A percentile compares a stretch with the other conserved stretches of the same genome.
Conservation (phyloP, 2,797 vertebrate genomes). For the Trichosurus vulpecula region DNA sequence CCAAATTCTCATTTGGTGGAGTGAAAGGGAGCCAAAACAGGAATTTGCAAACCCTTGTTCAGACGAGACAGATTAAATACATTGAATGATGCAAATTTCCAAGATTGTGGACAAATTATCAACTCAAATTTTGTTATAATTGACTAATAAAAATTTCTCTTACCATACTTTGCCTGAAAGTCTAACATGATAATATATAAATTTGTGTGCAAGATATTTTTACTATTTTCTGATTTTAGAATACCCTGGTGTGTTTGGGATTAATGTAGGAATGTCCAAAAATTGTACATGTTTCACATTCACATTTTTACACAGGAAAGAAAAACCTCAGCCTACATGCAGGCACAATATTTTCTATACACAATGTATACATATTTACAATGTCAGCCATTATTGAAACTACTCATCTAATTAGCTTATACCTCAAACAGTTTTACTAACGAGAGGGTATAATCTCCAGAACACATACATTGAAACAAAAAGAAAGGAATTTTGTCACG, state of each 20-base stretch:
- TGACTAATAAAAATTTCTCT: neutral
- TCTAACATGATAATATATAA: slow-evolving; percentile 27
- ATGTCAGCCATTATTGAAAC: slow-evolving; percentile 62
- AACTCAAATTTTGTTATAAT: neutral
- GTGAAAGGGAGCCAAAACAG: slow-evolving; percentile 23
- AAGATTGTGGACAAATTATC: neutral
- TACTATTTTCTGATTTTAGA: neutral
- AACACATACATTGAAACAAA: slow-evolving; percentile 51
- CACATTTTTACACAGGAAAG: slow-evolving; percentile 51
- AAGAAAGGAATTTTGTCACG: slow-evolving; percentile 39
- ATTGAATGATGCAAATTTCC: neutral
- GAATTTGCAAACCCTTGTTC: slow-evolving; percentile 38
- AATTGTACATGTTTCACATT: slow-evolving; percentile 46
- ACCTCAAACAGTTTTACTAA: slow-evolving; percentile 64
- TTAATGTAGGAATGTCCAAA: slow-evolving; percentile 38
- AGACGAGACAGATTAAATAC: neutral
- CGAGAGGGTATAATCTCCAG: slow-evolving; percentile 33
- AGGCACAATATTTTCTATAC: slow-evolving; percentile 66
- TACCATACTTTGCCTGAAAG: neutral
- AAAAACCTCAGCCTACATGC: slow-evolving; percentile 58
- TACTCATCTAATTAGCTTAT: slow-evolving; percentile 65
- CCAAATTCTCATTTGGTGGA: slow-evolving; percentile 33
- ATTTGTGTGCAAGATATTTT: slow-evolving; percentile 34
- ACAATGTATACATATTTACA: slow-evolving; percentile 79
- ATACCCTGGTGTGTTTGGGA: neutral